A percentile compares a stretch with the other conserved stretches of the same genome.
Evolutionary conservation across 1,140 invertebrate species (phyloP).

Genomic region (Brachionus calyciflorus): DNA sequence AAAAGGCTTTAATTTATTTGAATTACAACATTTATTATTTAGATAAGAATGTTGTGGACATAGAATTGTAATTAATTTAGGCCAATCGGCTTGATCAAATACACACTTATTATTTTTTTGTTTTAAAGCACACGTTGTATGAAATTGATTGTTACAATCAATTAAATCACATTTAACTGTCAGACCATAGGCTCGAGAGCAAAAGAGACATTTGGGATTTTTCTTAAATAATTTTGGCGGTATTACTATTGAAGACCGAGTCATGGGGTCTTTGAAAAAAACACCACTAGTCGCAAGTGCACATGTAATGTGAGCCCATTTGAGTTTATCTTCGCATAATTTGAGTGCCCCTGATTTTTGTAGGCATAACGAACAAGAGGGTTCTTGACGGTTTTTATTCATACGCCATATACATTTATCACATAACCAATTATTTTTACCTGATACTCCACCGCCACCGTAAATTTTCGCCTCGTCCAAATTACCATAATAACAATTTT

Average conservation of each 20-base stretch:
- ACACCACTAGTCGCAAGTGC: slow-evolving; percentile 62
- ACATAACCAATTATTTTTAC: slow-evolving; percentile 61
- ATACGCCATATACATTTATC: slow-evolving; percentile 61
- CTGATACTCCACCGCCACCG: slow-evolving; percentile 1
- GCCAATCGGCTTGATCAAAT: slow-evolving; percentile 61
- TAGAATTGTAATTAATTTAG: slow-evolving; percentile 62
- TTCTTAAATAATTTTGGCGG: background rate
- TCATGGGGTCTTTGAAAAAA: slow-evolving; percentile 50
- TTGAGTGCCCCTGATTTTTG: slow-evolving; percentile 68
- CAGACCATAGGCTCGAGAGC: slow-evolving; percentile 50
- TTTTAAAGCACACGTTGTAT: slow-evolving; percentile 63
- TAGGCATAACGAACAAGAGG: slow-evolving; percentile 64
- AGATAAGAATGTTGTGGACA: slow-evolving; percentile 57
- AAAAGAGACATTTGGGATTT: slow-evolving; percentile 51
- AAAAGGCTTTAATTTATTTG: slow-evolving; percentile 51
- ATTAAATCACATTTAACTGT: slow-evolving; percentile 62
- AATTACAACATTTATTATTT: background rate
- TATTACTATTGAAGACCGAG: background rate
- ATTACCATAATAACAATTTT: slow-evolving; percentile 49
- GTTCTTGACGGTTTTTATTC: background rate
- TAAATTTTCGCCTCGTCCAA: background rate
- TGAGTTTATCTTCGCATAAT: slow-evolving; percentile 63
- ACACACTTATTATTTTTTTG: slow-evolving; percentile 54
- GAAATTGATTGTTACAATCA: slow-evolving; percentile 60
- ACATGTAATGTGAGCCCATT: slow-evolving; percentile 64